A percentile compares a stretch with the other conserved stretches of the same genome.
Conservation (phyloP, 2,888 invertebrate genomes). For the Rapana venosa region DNA sequence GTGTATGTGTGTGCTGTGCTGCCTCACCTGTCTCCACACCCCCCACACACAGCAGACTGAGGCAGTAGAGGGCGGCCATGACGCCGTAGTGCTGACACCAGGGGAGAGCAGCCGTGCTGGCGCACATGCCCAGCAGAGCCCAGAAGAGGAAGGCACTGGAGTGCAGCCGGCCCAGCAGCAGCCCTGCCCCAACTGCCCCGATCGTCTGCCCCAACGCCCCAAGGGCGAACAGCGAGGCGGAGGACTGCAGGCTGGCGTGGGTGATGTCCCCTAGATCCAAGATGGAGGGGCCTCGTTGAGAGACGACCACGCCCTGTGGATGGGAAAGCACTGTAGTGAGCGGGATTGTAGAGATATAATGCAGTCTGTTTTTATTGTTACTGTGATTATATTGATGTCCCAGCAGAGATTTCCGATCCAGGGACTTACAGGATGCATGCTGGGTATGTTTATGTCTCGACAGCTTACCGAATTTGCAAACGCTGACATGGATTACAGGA, state of each 20-base stretch:
- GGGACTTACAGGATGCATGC: too few relatives aligned
- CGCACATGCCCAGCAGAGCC: conserved; percentile 55
- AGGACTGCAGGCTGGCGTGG: not conserved
- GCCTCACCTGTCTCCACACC: conserved; percentile 28
- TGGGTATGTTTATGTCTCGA: too few relatives aligned
- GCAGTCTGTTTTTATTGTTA: not conserved
- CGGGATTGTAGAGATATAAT: not conserved
- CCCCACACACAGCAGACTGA: conserved; percentile 19
- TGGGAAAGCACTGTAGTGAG: not conserved
- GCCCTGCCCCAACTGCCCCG: conserved; percentile 13
- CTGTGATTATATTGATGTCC: too few relatives aligned
- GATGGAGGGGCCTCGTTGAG: conserved; percentile 38
- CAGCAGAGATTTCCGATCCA: too few relatives aligned
- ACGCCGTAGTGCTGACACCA: not conserved
- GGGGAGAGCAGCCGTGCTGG: conserved; percentile 18
- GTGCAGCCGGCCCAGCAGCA: conserved; percentile 80
- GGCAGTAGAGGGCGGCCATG: conserved; percentile 21
- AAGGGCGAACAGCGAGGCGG: conserved; percentile 19
- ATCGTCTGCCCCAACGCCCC: conserved; percentile 25
- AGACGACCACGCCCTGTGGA: conserved; percentile 23
- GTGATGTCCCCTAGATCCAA: conserved; percentile 31
- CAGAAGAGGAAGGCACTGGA: conserved; percentile 82
- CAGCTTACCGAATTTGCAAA: too few relatives aligned
- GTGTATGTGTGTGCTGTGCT: too few relatives aligned
- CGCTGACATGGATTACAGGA: too few relatives aligned